phyloP scores from a whole-genome alignment of 2,797 vertebrate species.

The Phoeniculus purpureus region DNA sequence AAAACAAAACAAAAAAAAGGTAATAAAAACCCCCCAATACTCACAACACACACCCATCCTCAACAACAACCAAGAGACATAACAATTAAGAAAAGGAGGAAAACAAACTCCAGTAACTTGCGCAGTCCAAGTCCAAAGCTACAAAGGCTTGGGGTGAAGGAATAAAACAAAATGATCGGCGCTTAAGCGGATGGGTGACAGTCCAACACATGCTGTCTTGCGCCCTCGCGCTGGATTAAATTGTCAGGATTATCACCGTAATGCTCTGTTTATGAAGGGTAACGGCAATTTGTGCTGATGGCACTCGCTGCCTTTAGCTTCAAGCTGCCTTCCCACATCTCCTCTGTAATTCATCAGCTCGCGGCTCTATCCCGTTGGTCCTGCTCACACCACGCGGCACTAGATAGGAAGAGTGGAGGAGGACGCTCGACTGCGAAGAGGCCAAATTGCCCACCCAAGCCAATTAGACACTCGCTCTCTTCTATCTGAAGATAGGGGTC shows the following conservation, averaged over 20 bases:
- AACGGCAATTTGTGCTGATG: constrained; percentile 84
- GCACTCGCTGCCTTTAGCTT: constrained; percentile 82
- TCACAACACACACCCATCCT: not conserved
- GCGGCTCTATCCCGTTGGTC: not conserved
- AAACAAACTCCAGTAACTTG: constrained; percentile 10
- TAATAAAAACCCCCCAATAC: not conserved
- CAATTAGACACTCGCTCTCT: not conserved
- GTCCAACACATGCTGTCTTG: constrained; percentile 51
- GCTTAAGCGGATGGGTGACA: not conserved
- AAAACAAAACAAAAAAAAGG: not conserved
- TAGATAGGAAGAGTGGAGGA: not conserved
- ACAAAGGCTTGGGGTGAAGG: not conserved
- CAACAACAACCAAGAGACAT: not conserved
- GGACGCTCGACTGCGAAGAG: not conserved
- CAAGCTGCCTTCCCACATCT: constrained; percentile 88
- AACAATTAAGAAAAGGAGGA: constrained; percentile 19
- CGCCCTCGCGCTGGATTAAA: constrained; percentile 81
- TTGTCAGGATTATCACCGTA: constrained; percentile 85
- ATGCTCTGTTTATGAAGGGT: constrained; percentile 81
- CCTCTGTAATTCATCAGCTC: constrained; percentile 85
- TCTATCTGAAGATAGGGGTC: not conserved
- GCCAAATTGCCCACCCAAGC: not conserved
- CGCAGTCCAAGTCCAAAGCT: not conserved
- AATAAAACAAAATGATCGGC: constrained; percentile 1
- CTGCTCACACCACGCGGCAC: not conserved